phyloP scores from a whole-genome alignment of 2,797 vertebrate genomes.

The Sphenodon punctatus region DNA sequence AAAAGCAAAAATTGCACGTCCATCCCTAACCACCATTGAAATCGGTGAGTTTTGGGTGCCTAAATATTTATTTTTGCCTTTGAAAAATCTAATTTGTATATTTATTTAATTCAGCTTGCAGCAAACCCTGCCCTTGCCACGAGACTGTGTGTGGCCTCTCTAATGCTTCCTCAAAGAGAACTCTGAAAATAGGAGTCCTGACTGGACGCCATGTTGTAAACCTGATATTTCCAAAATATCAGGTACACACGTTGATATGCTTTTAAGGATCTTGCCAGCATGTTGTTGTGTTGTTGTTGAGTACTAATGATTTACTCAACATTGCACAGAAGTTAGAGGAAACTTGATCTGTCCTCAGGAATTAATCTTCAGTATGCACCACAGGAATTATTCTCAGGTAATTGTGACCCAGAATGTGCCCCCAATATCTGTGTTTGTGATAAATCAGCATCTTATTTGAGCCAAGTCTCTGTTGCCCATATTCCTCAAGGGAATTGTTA shows the following conservation, averaged over 20 bases:
- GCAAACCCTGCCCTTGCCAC: slow-evolving; percentile 62
- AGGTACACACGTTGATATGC: not conserved
- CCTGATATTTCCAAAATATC: not conserved
- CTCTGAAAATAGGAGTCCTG: slow-evolving; percentile 30
- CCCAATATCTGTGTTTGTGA: fast-evolving
- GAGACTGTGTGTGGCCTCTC: slow-evolving; percentile 61
- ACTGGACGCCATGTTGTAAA: slow-evolving; percentile 42
- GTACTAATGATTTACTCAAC: not conserved
- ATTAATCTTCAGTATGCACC: fast-evolving
- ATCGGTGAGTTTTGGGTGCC: too few relatives aligned
- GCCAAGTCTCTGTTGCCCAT: fast-evolving
- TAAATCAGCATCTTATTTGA: not conserved
- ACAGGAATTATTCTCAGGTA: fast-evolving
- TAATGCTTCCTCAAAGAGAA: slow-evolving; percentile 24
- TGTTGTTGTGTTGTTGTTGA: fast-evolving
- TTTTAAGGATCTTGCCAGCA: not conserved
- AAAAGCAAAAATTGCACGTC: too few relatives aligned
- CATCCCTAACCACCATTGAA: too few relatives aligned
- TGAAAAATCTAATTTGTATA: too few relatives aligned
- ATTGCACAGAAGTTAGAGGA: fast-evolving
- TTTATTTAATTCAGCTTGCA: slow-evolving; percentile 60
- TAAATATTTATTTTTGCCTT: too few relatives aligned
- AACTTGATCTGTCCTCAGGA: fast-evolving
- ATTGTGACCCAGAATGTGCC: fast-evolving
- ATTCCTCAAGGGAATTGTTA: fast-evolving